Conservation (phyloP, 2,797 vertebrate species). For the Sebastiscus tertius region DNA sequence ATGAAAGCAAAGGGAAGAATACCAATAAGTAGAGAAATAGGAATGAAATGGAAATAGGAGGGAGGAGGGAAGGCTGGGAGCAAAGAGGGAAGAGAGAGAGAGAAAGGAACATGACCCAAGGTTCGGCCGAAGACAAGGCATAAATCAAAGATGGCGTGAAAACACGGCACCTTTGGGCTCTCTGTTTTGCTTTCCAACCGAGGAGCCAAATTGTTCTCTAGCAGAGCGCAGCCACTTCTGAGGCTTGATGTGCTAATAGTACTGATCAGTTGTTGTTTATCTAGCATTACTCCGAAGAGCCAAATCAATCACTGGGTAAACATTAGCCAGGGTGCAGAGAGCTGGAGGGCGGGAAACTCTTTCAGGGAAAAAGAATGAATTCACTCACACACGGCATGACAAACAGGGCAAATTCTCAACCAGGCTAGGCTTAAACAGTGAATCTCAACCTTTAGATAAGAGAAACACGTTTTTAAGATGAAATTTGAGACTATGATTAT, state of each 20-base stretch:
- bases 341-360: slow-evolving; percentile 44
- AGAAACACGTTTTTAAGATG: not conserved
- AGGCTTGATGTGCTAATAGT: slow-evolving; percentile 60
- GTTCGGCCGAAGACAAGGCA: slow-evolving; percentile 29
- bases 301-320: slow-evolving; percentile 69
- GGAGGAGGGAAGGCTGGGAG: not conserved
- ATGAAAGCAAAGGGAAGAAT: slow-evolving; percentile 33
- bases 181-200: slow-evolving; percentile 54
- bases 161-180: slow-evolving; percentile 46
- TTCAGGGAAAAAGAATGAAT: slow-evolving; percentile 53
- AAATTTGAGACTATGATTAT: not conserved
- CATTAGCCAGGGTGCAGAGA: slow-evolving; percentile 63
- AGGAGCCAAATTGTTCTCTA: slow-evolving; percentile 56
- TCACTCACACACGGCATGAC: slow-evolving; percentile 30
- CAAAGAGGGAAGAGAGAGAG: slow-evolving; percentile 4
- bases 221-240: slow-evolving; percentile 28
- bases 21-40: slow-evolving; percentile 34
- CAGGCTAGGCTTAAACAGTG: slow-evolving; percentile 22
- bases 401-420: slow-evolving; percentile 32
- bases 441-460: slow-evolving; percentile 6
- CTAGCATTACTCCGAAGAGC: slow-evolving; percentile 55
- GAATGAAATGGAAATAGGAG: slow-evolving; percentile 32
- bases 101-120: slow-evolving; percentile 18
- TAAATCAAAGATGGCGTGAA: slow-evolving; percentile 70
- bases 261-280: slow-evolving; percentile 73